Evolutionary conservation across 2,888 invertebrate species (phyloP), one percentile per base, ranked within the genome.

Genomic region (Eristalinus aeneus): DNA sequence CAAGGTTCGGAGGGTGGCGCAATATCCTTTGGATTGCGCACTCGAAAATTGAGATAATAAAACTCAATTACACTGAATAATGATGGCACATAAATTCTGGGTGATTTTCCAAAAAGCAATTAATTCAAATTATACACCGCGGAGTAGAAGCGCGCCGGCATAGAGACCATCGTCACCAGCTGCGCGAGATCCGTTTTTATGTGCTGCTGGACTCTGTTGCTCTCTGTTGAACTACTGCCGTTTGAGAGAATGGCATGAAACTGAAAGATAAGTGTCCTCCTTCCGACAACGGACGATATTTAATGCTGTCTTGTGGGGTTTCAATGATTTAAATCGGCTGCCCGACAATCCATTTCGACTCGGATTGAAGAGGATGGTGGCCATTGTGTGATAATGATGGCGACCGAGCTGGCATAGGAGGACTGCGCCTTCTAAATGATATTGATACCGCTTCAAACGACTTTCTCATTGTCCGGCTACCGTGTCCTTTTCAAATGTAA

Each of bases 1-100:
- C n/a, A 31, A 0, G 11, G 5, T 27, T n/a, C n/a, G 8, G 23
- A 11, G 8, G n/a, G 46, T 63, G 56, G 22, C 63, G 11, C 31
- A 22, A 63, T 68, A 72, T 76, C 63, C 61, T 12, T 73, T 63
- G 75, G 27, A 72, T 64, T 3, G 39, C 69, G 73, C 68, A 64
- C 68, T 76, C 46, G 74, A 80, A 67, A 69, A 81, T 81, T 73
- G 64, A 73, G 77, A 85, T 73, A 85, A 85, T 80, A 85, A 76
- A 77, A 72, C 64, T 81, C 64, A 85, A 85, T 85, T 81, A 85
- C 60, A 85, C 73, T 86, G 77, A 86, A 77, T 69, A 81, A 81
- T 81, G 81, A 81, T 73, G 76, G 64, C 69, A 69, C 68, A 85
- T 81, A 77, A 77, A 85, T 85, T 81, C 39, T 60, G 72, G 23